Evolutionary conservation across 2,888 invertebrate genomes (phyloP).

Genomic region (Anoncus sp.): DNA sequence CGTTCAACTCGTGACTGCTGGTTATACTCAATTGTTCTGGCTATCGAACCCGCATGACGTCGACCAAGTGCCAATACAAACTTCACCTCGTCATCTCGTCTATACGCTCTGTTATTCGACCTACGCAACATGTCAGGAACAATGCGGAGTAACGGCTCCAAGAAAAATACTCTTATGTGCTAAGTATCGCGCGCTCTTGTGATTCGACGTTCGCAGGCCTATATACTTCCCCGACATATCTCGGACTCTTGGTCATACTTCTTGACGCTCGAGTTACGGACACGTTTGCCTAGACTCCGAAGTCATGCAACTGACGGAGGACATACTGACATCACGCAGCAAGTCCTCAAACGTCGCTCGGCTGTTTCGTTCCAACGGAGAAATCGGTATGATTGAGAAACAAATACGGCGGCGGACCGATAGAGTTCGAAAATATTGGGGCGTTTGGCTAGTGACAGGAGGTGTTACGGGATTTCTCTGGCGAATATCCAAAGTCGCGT

Average conservation of each 20-base stretch:
- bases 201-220: slow-evolving; percentile 20
- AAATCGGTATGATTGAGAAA: slow-evolving; percentile 68
- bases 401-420: slow-evolving; percentile 20
- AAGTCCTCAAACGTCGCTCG: slow-evolving; percentile 48
- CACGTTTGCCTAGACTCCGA: slow-evolving; percentile 17
- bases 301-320: slow-evolving; percentile 25
- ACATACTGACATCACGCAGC: slow-evolving; percentile 40
- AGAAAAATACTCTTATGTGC: slow-evolving; percentile 35
- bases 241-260: slow-evolving; percentile 15
- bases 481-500: slow-evolving; percentile 78
- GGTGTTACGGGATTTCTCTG: slow-evolving; percentile 76
- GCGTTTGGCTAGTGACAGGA: slow-evolving; percentile 29
- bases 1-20: slow-evolving; percentile 4
- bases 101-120: slow-evolving; percentile 46
- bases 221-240: slow-evolving; percentile 13
- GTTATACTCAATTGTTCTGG: slow-evolving; percentile 1
- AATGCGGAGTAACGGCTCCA: slow-evolving; percentile 17
- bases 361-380: slow-evolving; percentile 62
- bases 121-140: slow-evolving; percentile 42
- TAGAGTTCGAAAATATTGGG: slow-evolving; percentile 43
- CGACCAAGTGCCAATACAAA: slow-evolving; percentile 39
- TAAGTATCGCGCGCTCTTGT: slow-evolving; percentile 7
- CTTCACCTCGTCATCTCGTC: slow-evolving; percentile 31
- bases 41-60: slow-evolving; percentile 29
- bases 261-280: background rate